Conservation (phyloP, 2,113 vertebrate species). For the Callionymus lyra region DNA sequence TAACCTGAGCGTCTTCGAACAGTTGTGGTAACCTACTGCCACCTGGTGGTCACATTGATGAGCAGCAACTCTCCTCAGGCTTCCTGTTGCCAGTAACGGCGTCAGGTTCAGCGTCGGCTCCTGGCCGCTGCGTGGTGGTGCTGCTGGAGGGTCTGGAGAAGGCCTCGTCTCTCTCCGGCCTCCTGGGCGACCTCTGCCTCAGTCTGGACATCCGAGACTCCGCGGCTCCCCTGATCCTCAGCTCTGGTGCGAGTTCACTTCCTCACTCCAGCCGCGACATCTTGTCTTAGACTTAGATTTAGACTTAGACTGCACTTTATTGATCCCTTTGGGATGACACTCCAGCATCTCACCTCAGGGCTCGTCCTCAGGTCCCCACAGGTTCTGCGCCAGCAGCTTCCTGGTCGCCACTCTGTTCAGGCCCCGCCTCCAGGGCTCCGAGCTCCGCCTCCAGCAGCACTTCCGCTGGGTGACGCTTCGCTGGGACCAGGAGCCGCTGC, state of each 20-base stretch:
- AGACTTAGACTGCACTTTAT: too few relatives aligned
- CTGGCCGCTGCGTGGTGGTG: conserved; percentile 72
- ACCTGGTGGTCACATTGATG: too few relatives aligned
- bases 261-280: background rate
- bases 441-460: conserved; percentile 86
- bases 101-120: background rate
- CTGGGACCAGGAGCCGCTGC: conserved; percentile 88
- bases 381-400: conserved; percentile 81
- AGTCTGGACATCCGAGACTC: conserved; percentile 79
- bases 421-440: conserved; percentile 80
- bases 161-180: conserved; percentile 72
- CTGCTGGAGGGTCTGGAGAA: conserved; percentile 84
- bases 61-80: conserved; percentile 49
- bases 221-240: conserved; percentile 65
- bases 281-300: background rate
- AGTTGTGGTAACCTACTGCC: too few relatives aligned
- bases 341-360: background rate
- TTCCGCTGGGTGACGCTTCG: conserved; percentile 92
- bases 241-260: conserved; percentile 64
- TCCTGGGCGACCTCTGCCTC: conserved; percentile 83
- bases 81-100: conserved; percentile 76
- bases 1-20: too few relatives aligned
- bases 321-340: background rate
- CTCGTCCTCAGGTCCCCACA: conserved; percentile 67
- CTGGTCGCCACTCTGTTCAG: conserved; percentile 81